These are phyloP conservation scores for Monarcha castaneiventris DNA, from an alignment of 2,113 vertebrate species.

Conservation along the genomic window DNA sequence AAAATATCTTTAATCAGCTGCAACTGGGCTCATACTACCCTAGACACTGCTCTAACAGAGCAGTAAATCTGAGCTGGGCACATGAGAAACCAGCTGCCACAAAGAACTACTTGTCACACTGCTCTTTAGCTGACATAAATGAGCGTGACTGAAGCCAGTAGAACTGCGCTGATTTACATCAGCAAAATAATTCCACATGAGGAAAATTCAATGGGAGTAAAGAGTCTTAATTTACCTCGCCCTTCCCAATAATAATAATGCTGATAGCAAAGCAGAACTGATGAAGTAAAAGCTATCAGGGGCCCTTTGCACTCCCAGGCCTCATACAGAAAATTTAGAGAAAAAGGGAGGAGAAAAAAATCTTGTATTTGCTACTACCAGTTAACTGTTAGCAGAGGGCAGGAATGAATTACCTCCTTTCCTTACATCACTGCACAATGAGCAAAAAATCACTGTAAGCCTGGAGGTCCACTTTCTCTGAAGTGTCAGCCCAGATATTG, in stretches of 20 bases:
- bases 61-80: not conserved
- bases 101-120: not conserved
- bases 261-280: not conserved
- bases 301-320: not conserved
- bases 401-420: not conserved
- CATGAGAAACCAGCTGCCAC: not conserved
- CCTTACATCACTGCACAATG: not conserved
- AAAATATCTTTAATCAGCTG: not conserved
- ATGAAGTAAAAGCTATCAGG: not conserved
- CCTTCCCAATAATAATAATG: not conserved
- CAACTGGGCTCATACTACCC: not conserved
- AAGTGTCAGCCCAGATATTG: not conserved
- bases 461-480: not conserved
- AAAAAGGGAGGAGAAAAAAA: not conserved
- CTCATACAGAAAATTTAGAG: not conserved
- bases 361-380: not conserved
- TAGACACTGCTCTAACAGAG: not conserved
- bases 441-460: not conserved
- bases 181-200: not conserved
- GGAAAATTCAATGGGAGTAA: not conserved
- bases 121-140: not conserved
- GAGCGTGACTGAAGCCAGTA: not conserved
- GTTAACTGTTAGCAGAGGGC: not conserved
- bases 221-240: not conserved
- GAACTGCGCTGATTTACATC: not conserved